Conservation (phyloP, 2,797 vertebrate genomes). For the Gadopsis bispinosus region DNA sequence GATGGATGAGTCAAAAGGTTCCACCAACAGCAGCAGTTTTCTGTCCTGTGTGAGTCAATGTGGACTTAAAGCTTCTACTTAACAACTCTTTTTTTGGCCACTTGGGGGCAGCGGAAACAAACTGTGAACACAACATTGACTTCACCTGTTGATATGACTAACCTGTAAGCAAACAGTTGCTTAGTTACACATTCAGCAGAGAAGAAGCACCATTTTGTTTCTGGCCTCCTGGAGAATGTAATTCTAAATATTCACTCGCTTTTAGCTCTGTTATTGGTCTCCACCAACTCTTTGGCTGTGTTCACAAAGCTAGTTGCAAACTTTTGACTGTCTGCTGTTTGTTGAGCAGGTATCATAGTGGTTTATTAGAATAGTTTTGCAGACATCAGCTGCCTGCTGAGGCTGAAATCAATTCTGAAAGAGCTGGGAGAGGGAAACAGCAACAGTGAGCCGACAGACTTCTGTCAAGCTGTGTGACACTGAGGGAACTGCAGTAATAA, state of each 20-base stretch:
- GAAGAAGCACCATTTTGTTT: not conserved
- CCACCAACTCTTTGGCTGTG: not conserved
- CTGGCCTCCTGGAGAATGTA: not conserved
- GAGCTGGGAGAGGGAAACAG: not conserved
- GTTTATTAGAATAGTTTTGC: too few relatives aligned
- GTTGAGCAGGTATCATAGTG: not conserved
- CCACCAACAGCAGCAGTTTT: not conserved
- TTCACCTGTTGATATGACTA: too few relatives aligned
- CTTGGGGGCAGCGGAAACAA: not conserved
- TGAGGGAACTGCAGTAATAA: not conserved
- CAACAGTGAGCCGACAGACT: too few relatives aligned
- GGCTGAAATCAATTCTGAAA: not conserved
- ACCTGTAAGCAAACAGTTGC: not conserved
- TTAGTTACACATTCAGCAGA: not conserved
- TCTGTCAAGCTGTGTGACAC: not conserved
- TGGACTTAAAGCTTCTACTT: not conserved
- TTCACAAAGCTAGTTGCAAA: not conserved
- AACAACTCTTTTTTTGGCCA: not conserved
- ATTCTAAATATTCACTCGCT: not conserved
- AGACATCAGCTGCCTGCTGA: too few relatives aligned
- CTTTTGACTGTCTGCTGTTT: not conserved
- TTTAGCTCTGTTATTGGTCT: not conserved
- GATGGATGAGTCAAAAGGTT: not conserved
- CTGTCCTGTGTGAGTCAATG: not conserved
- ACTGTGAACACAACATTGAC: not conserved